phyloP scores from a whole-genome alignment of 2,888 invertebrate genomes.

The Tetramorium bicarinatum region DNA sequence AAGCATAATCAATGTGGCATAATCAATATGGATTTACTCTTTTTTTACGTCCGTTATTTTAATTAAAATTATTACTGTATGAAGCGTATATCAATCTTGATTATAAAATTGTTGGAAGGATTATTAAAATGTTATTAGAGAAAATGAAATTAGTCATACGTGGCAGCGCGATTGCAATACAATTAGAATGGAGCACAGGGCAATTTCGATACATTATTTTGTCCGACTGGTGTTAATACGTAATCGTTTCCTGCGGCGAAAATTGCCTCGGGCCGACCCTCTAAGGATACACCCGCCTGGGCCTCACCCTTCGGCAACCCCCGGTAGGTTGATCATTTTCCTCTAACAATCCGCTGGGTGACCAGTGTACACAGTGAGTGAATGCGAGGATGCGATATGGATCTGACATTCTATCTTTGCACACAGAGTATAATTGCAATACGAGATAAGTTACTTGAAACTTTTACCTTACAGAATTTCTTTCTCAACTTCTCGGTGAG shows the following conservation, averaged over 20 bases:
- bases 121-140: background rate
- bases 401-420: background rate
- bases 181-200: slow-evolving; percentile 21
- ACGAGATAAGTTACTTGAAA: background rate
- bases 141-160: background rate
- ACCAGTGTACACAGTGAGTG: slow-evolving; percentile 23
- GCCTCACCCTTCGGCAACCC: slow-evolving; percentile 54
- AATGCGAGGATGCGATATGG: background rate
- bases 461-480: background rate
- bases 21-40: too few relatives aligned
- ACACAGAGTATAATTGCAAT: background rate
- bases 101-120: background rate
- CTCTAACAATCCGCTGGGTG: slow-evolving; percentile 33
- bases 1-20: too few relatives aligned
- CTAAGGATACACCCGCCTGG: slow-evolving; percentile 55
- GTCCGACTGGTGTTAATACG: slow-evolving; percentile 61
- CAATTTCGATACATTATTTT: slow-evolving; percentile 46
- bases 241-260: slow-evolving; percentile 67
- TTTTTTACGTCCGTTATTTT: too few relatives aligned
- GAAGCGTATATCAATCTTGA: background rate
- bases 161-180: background rate
- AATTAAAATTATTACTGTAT: too few relatives aligned
- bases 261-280: slow-evolving; percentile 70
- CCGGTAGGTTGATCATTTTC: slow-evolving; percentile 59
- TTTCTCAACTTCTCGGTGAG: background rate